Conservation (phyloP, 92 coral and sea anemone genomes). For the Phenganax stokvisi region DNA sequence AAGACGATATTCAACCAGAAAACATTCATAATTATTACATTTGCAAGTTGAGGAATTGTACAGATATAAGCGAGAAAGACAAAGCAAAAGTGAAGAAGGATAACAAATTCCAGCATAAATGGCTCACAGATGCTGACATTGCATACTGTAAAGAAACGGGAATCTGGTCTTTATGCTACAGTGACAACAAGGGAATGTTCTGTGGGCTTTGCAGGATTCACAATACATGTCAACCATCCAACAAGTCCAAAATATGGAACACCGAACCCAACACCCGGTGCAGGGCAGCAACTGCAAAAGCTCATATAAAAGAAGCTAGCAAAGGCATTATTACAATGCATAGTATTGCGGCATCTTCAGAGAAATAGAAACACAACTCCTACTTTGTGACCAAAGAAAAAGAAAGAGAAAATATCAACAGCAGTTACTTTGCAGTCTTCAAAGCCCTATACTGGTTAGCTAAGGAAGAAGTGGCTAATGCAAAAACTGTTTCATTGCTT, state of each 20-base stretch:
- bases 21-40: slow-evolving; percentile 34
- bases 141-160: slow-evolving; percentile 30
- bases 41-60: slow-evolving; percentile 38
- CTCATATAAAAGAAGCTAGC: slow-evolving; percentile 11
- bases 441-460: slow-evolving; percentile 32
- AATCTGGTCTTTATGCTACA: slow-evolving; percentile 29
- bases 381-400: slow-evolving; percentile 30
- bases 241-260: slow-evolving; percentile 32
- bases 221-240: slow-evolving; percentile 43
- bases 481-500: slow-evolving; percentile 37
- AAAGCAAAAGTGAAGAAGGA: slow-evolving; percentile 30
- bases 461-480: slow-evolving; percentile 38
- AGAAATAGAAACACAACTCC: slow-evolving; percentile 19
- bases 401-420: slow-evolving; percentile 28
- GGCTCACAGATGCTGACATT: slow-evolving; percentile 25
- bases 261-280: slow-evolving; percentile 29
- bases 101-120: slow-evolving; percentile 41
- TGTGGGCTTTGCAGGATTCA: slow-evolving; percentile 35
- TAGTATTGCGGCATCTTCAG: slow-evolving; percentile 18
- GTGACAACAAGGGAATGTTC: slow-evolving; percentile 28
- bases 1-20: slow-evolving; percentile 14
- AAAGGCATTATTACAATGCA: slow-evolving; percentile 16
- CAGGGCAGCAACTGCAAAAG: slow-evolving; percentile 26
- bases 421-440: slow-evolving; percentile 23
- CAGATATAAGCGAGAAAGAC: slow-evolving; percentile 33